Evolutionary conservation across 2,888 invertebrate species (phyloP).

Genomic region (Nomada fabriciana): DNA sequence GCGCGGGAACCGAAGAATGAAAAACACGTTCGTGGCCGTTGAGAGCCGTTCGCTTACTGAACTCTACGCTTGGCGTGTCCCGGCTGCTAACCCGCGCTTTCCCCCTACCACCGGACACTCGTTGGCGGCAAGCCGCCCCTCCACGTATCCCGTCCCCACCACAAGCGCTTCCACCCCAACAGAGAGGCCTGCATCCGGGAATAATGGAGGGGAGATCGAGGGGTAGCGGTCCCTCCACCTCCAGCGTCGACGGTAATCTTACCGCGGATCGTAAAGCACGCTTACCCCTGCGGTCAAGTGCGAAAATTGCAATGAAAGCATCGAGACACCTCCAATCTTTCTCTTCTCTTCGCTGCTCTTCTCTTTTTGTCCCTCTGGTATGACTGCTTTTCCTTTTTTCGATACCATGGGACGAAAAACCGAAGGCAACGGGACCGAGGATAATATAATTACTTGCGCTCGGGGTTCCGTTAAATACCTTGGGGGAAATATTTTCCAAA

Average conservation of each 20-base stretch:
- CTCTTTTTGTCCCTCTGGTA: slow-evolving; percentile 12
- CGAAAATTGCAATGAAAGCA: slow-evolving; percentile 76
- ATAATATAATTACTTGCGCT: slow-evolving; percentile 7
- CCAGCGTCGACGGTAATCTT: slow-evolving; percentile 69
- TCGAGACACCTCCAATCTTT: slow-evolving; percentile 52
- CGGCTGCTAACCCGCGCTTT: slow-evolving; percentile 83
- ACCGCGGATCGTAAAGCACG: slow-evolving; percentile 72
- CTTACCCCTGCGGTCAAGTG: slow-evolving; percentile 75
- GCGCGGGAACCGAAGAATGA: slow-evolving; percentile 74
- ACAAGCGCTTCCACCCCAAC: slow-evolving; percentile 21
- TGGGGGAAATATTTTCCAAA: not conserved
- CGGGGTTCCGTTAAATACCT: slow-evolving; percentile 15
- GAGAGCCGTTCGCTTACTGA: slow-evolving; percentile 83
- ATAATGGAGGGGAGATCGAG: slow-evolving; percentile 47
- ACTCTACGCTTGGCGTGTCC: slow-evolving; percentile 79
- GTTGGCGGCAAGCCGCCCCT: slow-evolving; percentile 69
- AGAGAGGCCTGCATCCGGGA: slow-evolving; percentile 67
- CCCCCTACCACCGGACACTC: slow-evolving; percentile 68
- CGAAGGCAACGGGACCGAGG: not conserved
- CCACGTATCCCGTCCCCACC: slow-evolving; percentile 43
- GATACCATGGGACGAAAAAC: slow-evolving; percentile 25
- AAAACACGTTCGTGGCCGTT: slow-evolving; percentile 77
- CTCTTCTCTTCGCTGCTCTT: slow-evolving; percentile 16
- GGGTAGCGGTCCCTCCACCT: slow-evolving; percentile 53
- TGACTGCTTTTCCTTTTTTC: slow-evolving; percentile 15